Evolutionary conservation across 1,140 invertebrate species (phyloP).

Genomic region (Drosophila subobscura): DNA sequence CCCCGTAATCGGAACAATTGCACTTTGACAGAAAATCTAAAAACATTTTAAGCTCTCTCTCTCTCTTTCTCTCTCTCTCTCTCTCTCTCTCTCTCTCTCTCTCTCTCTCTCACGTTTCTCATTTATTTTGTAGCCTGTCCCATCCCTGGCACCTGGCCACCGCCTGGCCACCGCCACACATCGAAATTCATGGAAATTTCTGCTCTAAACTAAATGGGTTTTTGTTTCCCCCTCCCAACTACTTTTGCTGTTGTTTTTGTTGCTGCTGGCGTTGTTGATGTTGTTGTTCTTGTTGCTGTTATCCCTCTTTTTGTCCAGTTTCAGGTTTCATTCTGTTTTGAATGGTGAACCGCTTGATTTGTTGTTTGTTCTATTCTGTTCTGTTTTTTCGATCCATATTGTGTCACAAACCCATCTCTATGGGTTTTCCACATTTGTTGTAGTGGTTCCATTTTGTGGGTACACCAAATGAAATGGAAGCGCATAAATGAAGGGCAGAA

Average conservation of each 20-base stretch:
- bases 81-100: constrained; percentile 3
- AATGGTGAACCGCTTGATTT: constrained; percentile 51
- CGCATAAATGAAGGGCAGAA: constrained; percentile 24
- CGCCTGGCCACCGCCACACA: constrained; percentile 16
- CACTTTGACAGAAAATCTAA: constrained; percentile 32
- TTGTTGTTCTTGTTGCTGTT: neutral
- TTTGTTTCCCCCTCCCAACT: constrained; percentile 9
- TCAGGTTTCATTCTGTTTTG: constrained; percentile 5
- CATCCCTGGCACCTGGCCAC: constrained; percentile 10
- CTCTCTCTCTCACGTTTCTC: constrained; percentile 20
- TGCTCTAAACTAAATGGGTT: constrained; percentile 29
- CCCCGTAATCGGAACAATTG: constrained; percentile 32
- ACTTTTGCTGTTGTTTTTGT: constrained; percentile 12
- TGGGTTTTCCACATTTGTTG: constrained; percentile 9
- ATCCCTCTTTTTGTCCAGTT: too few species aligned
- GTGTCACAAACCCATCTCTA: constrained; percentile 15
- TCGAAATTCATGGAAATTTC: constrained; percentile 47
- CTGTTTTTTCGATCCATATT: too few species aligned
- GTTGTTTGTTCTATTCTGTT: constrained; percentile 13
- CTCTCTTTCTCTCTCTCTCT: neutral
- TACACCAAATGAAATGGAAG: constrained; percentile 32
- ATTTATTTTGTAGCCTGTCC: constrained; percentile 27
- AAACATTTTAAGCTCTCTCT: constrained; percentile 23
- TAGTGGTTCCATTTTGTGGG: constrained; percentile 31
- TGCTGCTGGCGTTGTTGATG: neutral